These are phyloP conservation scores for Pyrocephalus nanus DNA, from an alignment of 2,797 vertebrate genomes.

Conservation along the genomic window DNA sequence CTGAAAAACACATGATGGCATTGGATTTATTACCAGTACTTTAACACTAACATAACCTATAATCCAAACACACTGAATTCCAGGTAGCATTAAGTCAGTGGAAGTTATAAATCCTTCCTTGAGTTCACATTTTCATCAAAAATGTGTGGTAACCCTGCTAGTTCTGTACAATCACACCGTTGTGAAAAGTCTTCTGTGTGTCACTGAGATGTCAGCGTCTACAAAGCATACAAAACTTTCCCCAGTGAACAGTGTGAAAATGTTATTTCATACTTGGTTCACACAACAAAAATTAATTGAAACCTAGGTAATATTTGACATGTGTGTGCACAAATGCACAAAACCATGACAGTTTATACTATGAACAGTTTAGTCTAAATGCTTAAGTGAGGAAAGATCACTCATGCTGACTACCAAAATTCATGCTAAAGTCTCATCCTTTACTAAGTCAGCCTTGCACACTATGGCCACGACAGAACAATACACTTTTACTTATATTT, in stretches of 20 bases:
- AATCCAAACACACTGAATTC: background rate
- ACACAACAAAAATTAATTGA: background rate
- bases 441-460: background rate
- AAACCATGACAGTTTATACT: background rate
- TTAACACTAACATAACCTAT: background rate
- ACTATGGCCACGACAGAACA: background rate
- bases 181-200: background rate
- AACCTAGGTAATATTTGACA: background rate
- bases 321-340: fast-evolving
- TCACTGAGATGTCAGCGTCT: background rate
- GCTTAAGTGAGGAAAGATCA: background rate
- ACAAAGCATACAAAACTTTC: background rate
- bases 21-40: background rate
- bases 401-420: background rate
- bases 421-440: background rate
- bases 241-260: background rate
- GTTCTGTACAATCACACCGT: background rate
- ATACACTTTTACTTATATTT: background rate
- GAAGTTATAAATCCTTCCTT: background rate
- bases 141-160: background rate
- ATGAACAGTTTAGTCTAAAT: background rate
- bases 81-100: background rate
- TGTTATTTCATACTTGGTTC: background rate
- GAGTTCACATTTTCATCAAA: background rate
- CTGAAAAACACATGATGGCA: background rate